Conservation (phyloP, 2,888 invertebrate species). For the Conomelus anceps region DNA sequence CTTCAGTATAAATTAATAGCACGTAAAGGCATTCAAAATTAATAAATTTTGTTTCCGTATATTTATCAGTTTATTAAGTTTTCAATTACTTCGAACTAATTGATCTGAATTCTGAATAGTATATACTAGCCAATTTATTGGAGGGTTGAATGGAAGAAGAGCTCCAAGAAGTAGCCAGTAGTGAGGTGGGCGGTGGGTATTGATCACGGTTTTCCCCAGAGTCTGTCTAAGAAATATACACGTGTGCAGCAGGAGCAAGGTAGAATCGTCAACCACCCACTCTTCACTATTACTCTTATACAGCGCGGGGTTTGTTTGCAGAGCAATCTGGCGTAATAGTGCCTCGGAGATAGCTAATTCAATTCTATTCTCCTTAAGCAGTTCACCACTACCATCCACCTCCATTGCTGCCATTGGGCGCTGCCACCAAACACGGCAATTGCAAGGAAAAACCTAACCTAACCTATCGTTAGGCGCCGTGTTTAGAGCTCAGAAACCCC, state of each 20-base stretch:
- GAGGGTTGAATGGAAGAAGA: too few species aligned
- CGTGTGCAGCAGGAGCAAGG: background rate
- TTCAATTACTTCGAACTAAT: too few species aligned
- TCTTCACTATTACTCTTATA: background rate
- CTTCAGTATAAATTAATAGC: too few species aligned
- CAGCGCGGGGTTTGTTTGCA: slow-evolving; percentile 1
- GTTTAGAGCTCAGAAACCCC: background rate
- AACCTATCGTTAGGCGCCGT: background rate
- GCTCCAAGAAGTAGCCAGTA: background rate
- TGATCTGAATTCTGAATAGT: too few species aligned
- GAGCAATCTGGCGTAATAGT: slow-evolving; percentile 8
- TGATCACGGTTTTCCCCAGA: background rate
- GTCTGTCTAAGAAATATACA: background rate
- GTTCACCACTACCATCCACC: background rate
- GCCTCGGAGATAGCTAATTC: slow-evolving; percentile 9
- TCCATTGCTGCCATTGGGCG: background rate
- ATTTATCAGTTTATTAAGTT: too few species aligned
- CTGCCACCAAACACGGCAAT: background rate
- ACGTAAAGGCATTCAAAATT: too few species aligned
- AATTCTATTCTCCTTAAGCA: slow-evolving; percentile 5
- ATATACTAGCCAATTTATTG: too few species aligned
- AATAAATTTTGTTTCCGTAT: too few species aligned
- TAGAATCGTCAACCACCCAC: background rate
- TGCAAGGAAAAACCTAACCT: background rate
- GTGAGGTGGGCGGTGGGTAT: background rate